Conservation (phyloP, 2,888 invertebrate species). For the Dichetophora obliterata region DNA sequence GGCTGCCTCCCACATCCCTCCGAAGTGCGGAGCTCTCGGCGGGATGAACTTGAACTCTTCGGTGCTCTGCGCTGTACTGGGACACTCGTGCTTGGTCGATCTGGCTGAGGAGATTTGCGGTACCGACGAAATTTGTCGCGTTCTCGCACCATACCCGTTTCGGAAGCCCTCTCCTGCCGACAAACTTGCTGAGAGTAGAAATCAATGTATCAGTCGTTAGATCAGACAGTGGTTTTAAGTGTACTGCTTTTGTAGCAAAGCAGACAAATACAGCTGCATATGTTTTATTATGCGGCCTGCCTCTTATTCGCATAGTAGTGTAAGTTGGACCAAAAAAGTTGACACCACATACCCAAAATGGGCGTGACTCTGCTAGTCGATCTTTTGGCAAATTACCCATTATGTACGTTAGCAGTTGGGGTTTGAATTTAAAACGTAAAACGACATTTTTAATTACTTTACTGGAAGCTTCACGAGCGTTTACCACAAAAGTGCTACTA, state of each 20-base stretch:
- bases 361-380: conserved; percentile 19
- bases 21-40: conserved; percentile 26
- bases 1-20: conserved; percentile 21
- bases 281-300: conserved; percentile 37
- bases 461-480: background rate
- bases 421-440: conserved; percentile 11
- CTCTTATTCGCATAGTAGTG: conserved; percentile 21
- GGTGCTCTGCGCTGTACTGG: no score
- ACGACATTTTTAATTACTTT: conserved; percentile 14
- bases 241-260: conserved; percentile 39
- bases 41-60: conserved; percentile 29
- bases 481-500: background rate
- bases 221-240: conserved; percentile 40
- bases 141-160: conserved; percentile 15
- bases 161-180: conserved; percentile 33
- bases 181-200: conserved; percentile 36
- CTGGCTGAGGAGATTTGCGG: conserved; percentile 8
- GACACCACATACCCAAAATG: conserved; percentile 30
- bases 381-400: conserved; percentile 33
- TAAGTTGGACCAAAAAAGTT: conserved; percentile 31
- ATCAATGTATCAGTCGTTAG: conserved; percentile 40
- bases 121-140: conserved; percentile 34
- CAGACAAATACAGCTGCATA: conserved; percentile 45
- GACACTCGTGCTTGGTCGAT: no score
- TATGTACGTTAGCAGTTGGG: conserved; percentile 21